These are phyloP conservation scores for Lucilia sericata DNA, from an alignment of 1,140 invertebrate genomes.

Conservation along the genomic window DNA sequence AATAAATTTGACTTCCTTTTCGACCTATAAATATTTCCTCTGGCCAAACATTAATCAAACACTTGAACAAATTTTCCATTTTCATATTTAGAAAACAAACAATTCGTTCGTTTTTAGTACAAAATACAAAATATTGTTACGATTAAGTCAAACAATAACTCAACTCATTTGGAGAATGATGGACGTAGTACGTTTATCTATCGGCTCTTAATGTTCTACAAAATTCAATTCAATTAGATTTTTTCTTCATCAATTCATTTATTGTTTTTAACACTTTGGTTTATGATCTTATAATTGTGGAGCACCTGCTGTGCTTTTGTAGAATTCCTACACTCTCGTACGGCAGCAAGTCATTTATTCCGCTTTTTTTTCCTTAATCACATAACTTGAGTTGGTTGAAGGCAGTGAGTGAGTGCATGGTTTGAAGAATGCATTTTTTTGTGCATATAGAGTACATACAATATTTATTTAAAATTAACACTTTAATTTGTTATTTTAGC, in stretches of 20 bases:
- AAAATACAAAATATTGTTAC: neutral
- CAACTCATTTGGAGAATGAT: conserved; percentile 11
- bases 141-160: conserved; percentile 13
- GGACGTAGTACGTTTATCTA: neutral
- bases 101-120: neutral
- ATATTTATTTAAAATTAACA: conserved; percentile 44
- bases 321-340: neutral
- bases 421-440: neutral
- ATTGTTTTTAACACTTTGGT: conserved; percentile 34
- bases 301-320: conserved; percentile 37
- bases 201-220: neutral
- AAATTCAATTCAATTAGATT: neutral
- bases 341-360: neutral
- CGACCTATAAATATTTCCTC: conserved; percentile 24
- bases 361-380: neutral
- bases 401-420: neutral
- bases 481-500: conserved; percentile 38
- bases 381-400: neutral
- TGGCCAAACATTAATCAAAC: conserved; percentile 35
- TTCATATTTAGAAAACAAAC: neutral
- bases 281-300: conserved; percentile 13
- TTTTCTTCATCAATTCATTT: neutral
- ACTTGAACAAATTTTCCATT: conserved; percentile 18
- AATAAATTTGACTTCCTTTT: neutral
- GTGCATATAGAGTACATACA: neutral